Percentiles rank a stretch among this genome's conserved stretches.
Evolutionary conservation across 2,113 vertebrate species (phyloP).

Genomic region (Solea senegalensis): DNA sequence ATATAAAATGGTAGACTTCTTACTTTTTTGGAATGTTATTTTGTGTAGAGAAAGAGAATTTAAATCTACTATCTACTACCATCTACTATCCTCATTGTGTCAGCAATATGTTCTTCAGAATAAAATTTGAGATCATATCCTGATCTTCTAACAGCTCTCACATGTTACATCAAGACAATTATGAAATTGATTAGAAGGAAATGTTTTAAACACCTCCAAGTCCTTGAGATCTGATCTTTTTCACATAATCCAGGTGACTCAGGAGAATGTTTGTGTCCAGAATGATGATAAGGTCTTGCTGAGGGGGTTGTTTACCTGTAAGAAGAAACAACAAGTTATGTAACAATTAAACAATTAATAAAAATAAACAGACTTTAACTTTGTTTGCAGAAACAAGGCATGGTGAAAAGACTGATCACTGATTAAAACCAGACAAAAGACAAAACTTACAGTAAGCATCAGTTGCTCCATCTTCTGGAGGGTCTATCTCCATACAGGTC

Average conservation of each 20-base stretch:
- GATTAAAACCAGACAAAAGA: background rate
- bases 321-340: slow-evolving; percentile 18
- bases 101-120: no score
- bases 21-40: no score
- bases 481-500: slow-evolving; percentile 91
- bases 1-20: no score
- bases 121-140: no score
- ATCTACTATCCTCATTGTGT: no score
- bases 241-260: slow-evolving; percentile 91
- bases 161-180: no score
- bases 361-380: background rate
- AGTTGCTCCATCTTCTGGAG: slow-evolving; percentile 79
- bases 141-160: no score
- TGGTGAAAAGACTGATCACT: background rate
- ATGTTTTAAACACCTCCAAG: slow-evolving; percentile 82
- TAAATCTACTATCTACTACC: no score
- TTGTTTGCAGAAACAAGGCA: background rate
- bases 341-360: background rate
- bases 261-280: slow-evolving; percentile 96
- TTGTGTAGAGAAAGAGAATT: no score
- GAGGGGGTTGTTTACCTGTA: slow-evolving; percentile 70
- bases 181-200: no score
- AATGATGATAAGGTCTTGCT: slow-evolving; percentile 85
- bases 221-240: slow-evolving; percentile 82
- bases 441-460: slow-evolving; percentile 72